Evolutionary conservation across 2,888 invertebrate species (phyloP).

Genomic region (Deilephila elpenor): DNA sequence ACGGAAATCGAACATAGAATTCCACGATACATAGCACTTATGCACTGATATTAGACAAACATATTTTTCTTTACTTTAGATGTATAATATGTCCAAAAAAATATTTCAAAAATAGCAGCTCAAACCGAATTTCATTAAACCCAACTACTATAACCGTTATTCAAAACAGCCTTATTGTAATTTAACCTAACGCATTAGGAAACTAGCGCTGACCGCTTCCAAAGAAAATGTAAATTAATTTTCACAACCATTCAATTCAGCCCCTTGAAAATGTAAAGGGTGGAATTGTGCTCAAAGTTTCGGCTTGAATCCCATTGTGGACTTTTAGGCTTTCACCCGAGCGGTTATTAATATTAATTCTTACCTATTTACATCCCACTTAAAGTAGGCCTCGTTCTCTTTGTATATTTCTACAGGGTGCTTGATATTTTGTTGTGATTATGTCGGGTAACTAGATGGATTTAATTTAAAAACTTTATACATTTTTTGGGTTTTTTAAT

Average conservation of each 20-base stretch:
- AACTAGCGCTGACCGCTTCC: constrained; percentile 19
- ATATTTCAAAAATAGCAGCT: background rate
- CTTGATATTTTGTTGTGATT: background rate
- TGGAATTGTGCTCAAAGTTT: constrained; percentile 30
- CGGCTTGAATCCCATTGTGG: constrained; percentile 28
- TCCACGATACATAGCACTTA: too few species aligned
- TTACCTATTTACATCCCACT: constrained; percentile 26
- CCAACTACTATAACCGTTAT: constrained; percentile 1
- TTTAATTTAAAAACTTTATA: too few species aligned
- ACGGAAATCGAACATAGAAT: background rate
- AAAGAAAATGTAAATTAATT: constrained; percentile 30
- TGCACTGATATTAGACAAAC: too few species aligned
- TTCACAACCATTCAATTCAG: constrained; percentile 25
- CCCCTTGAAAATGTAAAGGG: constrained; percentile 21
- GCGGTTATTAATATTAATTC: constrained; percentile 24
- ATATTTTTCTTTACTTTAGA: too few species aligned
- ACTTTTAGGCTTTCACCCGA: constrained; percentile 26
- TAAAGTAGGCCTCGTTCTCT: background rate
- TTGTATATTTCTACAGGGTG: constrained; percentile 4
- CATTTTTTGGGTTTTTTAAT: too few species aligned
- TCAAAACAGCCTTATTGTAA: constrained; percentile 4
- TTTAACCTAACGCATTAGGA: constrained; percentile 8
- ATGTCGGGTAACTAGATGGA: background rate
- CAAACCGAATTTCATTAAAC: background rate
- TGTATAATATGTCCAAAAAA: too few species aligned